Base-by-base conservation (phyloP, 2,113 vertebrate genomes). In the Anser brachyrhynchus region DNA sequence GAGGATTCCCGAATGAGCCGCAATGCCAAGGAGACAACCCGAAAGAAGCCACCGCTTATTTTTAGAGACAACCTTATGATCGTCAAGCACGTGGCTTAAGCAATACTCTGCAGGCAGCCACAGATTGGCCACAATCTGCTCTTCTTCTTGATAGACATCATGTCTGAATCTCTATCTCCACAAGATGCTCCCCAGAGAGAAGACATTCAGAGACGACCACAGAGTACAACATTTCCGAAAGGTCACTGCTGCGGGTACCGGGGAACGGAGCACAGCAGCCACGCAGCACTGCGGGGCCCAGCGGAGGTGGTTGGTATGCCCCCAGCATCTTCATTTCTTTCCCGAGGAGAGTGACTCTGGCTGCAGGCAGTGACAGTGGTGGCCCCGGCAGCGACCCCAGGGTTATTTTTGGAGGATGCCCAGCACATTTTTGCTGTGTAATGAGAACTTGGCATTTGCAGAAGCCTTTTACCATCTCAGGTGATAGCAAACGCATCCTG, bases 21-120 rank as follows among this genome's bases (percentile, higher is more conserved):
- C 22, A 71, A 72, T 1, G 10, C 94, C 93, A 62, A 73, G 73
- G 79, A 96, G 88, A 84, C 76, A 58, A 71, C 65, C 82, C 8
- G 2, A 46, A 88, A 96, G 95, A 35, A 94, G 85, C 57, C 92
- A 92, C 80, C 0, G 13, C 93, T 89, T 97, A 97, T 97, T 97
- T 96, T 96, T 96, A 96, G 96, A 90, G 95, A 23, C 90, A 94
- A 89, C 92, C 92, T 86, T 71, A 31, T 95, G 93, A 88, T 94
- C 84, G 76, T 55, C 4, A 49, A 93, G 95, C 95, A 92, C 58
- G 80, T 78, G 95, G 94, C 80, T 76, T 84, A 78, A 92, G 93
- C 92, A 79, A 55, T 4, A 19, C 79, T 35, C 92, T 3, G 22
- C 92, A 92, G 93, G 90, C 94, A 93, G 92, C 86, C 93, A 75